These are phyloP conservation scores for Eupithecia centaureata DNA, from an alignment of 2,888 invertebrate species.

Conservation along the genomic window DNA sequence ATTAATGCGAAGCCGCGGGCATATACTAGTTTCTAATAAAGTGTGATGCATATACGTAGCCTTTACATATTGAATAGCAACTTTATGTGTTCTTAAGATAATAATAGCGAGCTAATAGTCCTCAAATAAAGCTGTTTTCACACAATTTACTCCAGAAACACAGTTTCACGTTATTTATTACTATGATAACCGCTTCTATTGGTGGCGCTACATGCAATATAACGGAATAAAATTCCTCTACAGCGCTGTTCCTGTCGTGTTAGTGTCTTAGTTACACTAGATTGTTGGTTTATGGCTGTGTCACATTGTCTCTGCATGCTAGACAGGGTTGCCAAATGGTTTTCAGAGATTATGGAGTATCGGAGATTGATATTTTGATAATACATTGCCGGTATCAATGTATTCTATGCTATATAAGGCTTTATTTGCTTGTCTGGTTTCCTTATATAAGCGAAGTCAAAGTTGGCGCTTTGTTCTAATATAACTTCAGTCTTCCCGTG, in stretches of 20 bases:
- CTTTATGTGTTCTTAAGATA: not conserved
- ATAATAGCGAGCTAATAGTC: constrained; percentile 27
- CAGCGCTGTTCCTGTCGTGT: constrained; percentile 72
- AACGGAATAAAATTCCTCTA: constrained; percentile 69
- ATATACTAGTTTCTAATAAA: too few species aligned
- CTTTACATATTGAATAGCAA: not conserved
- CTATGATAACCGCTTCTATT: constrained; percentile 55
- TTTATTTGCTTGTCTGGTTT: constrained; percentile 9
- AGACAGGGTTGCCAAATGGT: constrained; percentile 37
- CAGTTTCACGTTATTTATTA: constrained; percentile 57
- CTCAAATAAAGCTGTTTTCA: constrained; percentile 39
- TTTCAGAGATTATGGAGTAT: constrained; percentile 27
- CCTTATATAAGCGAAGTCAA: constrained; percentile 8
- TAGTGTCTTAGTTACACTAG: constrained; percentile 63
- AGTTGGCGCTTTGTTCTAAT: not conserved
- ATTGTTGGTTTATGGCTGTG: constrained; percentile 65
- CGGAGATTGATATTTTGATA: constrained; percentile 36
- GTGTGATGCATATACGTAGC: too few species aligned
- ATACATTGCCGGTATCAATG: constrained; percentile 15
- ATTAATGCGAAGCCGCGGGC: too few species aligned
- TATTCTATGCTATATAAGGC: constrained; percentile 4
- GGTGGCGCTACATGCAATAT: constrained; percentile 59
- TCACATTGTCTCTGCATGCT: constrained; percentile 48
- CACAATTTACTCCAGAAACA: constrained; percentile 50
- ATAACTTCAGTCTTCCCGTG: not conserved